phyloP scores from a whole-genome alignment of 2,797 vertebrate genomes.

The Anguilla marmorata region DNA sequence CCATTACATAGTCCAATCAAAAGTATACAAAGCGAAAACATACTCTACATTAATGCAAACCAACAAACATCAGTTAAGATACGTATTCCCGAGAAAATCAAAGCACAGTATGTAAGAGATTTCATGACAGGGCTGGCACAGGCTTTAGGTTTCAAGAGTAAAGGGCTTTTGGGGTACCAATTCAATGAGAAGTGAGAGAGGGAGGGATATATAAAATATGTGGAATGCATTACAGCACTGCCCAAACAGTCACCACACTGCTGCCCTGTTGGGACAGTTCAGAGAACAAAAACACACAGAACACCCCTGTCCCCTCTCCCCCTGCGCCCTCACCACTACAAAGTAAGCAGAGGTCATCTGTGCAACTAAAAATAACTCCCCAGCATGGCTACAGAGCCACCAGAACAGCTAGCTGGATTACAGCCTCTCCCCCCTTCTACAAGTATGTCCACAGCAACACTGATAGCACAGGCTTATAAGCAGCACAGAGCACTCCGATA shows the following conservation, averaged over 20 bases:
- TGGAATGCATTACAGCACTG: background rate
- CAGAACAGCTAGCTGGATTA: constrained; percentile 9
- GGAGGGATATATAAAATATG: background rate
- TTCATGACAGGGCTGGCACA: background rate
- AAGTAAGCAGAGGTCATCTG: constrained; percentile 26
- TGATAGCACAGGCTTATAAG: background rate
- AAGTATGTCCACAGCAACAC: background rate
- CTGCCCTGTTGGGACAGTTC: background rate
- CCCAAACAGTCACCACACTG: background rate
- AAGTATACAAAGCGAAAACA: background rate
- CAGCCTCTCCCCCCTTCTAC: background rate
- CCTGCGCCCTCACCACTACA: constrained; percentile 19
- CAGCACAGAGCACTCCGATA: background rate
- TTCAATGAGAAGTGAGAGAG: background rate
- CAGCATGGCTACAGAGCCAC: constrained; percentile 5
- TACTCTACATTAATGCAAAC: background rate
- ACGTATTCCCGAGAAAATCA: background rate
- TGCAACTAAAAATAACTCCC: constrained; percentile 26
- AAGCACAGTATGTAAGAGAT: background rate
- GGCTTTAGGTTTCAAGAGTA: background rate
- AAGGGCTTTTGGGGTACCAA: background rate
- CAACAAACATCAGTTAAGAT: background rate
- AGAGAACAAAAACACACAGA: constrained; percentile 4
- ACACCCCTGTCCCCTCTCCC: background rate
- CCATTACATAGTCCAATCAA: background rate